Evolutionary conservation across 2,888 invertebrate species (phyloP), one percentile per base, ranked within the genome.

Genomic region (Cheilosia variabilis): DNA sequence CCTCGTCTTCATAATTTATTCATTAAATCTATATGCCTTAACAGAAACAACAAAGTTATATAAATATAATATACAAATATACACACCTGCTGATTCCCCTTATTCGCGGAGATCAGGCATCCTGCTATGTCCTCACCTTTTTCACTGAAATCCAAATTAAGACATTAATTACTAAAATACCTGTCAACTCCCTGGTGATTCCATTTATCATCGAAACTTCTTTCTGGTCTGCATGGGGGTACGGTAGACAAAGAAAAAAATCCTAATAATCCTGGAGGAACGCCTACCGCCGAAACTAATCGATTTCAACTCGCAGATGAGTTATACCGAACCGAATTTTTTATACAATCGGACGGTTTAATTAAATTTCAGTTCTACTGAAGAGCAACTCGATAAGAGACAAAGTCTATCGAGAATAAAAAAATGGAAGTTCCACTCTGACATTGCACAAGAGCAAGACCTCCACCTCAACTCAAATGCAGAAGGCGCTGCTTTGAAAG

Each of bases 121-220:
- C 19, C 22, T 24, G 24, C 58, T 7, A 52, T 27, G 15, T 17
- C 24, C 31, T 13, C 0, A 53, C 19, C 27, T 19, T 15, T 22
- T 60, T 60, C 13, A 43, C 47, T 43, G 58, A 62, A 73, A 55
- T 50, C 19, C 53, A 45, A 79, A 78, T 69, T 69, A 57, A 78
- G 79, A 69, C 47, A 79, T 83, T 75, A 75, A 84, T 79, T 84
- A 79, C 69, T 58, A 45, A 79, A 69, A 37, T 58, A 19, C 47
- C 79, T 84, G 73, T 79, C 79, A 78, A 65, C 79, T 79, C 79
- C 79, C 73, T 43, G 79, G 57, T 79, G 83, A 45, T 83, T 58
- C 65, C 73, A 84, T 84, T 75, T 69, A 84, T 84, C 73, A 84
- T 60, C 22, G 4, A 5, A 73, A 68, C 13, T 60, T 31, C 31